Evolutionary conservation across 2,888 invertebrate species (phyloP), one percentile per base, ranked within the genome.

Genomic region (Papilio gigon): DNA sequence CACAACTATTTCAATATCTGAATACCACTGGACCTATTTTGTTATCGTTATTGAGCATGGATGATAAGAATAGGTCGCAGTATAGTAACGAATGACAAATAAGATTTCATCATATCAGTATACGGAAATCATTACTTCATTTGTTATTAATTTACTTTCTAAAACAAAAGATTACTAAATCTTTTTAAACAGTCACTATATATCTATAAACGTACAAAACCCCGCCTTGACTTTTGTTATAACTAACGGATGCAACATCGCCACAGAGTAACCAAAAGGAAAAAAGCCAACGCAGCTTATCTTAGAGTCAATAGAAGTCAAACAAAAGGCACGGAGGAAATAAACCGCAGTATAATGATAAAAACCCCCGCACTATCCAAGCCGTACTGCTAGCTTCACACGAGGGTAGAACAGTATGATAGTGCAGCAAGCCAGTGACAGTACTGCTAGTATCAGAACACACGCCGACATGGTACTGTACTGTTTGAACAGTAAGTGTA

Each of bases 281-380:
- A 64, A 68, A 65, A 67, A 69, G 63, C 44, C 30, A 60, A 47
- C 56, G 53, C 65, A 60, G 63, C 68, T 66, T 66, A 67, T 63
- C 58, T 50, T 35, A 56, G 17, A 70, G 70, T 62, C 70, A 61
- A 67, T 65, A 40, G 53, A 64, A 67, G 60, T 61, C 71, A 73
- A 75, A 72, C 74, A 77, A 75, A 64, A 71, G 70, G 76, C 71
- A 71, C 73, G 71, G 73, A 78, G 74, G 73, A 75, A 77, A 74
- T 76, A 77, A 76, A 72, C 70, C 69, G 67, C 68, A 60, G 71
- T 70, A 72, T 73, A 75, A 74, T 77, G 65, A 65, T 64, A 59
- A 68, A 64, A 71, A 60, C 61, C 50, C 58, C 40, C 40, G 64
- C 60, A 40, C 42, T 47, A 65, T 56, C 56, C 71, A 64, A 71